Conservation (phyloP, 1,140 invertebrate species). For the Leguminivora glycinivorella region DNA sequence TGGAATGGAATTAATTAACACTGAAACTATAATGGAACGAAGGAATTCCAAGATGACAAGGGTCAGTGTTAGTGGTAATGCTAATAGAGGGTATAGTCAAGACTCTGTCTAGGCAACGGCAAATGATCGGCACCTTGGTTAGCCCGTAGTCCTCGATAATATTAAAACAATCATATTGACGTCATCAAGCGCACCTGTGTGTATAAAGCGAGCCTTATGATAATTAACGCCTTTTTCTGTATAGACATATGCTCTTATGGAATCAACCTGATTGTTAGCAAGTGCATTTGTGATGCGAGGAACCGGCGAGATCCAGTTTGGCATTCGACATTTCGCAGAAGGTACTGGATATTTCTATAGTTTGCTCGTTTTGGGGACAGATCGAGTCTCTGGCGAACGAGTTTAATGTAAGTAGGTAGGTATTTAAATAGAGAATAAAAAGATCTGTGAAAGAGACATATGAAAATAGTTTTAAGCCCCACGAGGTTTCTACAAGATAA, state of each 20-base stretch:
- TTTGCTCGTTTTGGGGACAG: not conserved
- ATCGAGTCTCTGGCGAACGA: not conserved
- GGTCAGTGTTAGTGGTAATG: too few relatives aligned
- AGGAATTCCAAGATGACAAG: too few relatives aligned
- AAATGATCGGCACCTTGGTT: too few relatives aligned
- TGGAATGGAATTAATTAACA: too few relatives aligned
- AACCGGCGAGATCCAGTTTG: not conserved
- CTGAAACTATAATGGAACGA: too few relatives aligned
- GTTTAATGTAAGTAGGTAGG: not conserved
- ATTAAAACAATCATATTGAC: not conserved
- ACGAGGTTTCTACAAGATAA: too few relatives aligned
- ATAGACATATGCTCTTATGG: not conserved
- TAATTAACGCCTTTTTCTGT: not conserved
- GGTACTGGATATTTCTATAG: not conserved
- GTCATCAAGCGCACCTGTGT: conserved; percentile 1
- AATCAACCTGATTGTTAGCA: not conserved
- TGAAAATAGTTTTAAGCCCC: too few relatives aligned
- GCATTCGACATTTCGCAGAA: not conserved
- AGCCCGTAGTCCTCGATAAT: not conserved
- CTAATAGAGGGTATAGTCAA: too few relatives aligned
- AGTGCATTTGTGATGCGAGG: not conserved
- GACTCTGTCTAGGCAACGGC: too few relatives aligned
- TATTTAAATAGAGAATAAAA: not conserved
- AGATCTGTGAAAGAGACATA: too few relatives aligned
- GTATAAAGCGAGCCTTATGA: not conserved